Evolutionary conservation across 2,888 invertebrate genomes (phyloP).

Genomic region (Lucinisca nassula): DNA sequence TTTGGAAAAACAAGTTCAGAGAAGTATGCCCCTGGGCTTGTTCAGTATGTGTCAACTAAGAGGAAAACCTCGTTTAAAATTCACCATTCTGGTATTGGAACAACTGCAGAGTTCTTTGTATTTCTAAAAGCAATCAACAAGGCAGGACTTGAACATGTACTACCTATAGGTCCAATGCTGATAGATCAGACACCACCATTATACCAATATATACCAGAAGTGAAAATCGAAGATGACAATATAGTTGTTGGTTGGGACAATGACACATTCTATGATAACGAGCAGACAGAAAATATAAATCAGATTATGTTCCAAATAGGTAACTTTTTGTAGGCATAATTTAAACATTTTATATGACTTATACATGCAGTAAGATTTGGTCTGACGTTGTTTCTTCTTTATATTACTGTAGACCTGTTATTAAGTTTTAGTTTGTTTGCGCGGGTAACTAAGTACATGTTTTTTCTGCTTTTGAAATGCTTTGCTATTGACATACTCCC

Average conservation of each 20-base stretch:
- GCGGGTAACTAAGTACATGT: too few species aligned
- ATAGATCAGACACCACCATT: conserved; percentile 71
- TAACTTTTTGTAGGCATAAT: conserved; percentile 15
- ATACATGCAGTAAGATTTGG: not conserved
- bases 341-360: not conserved
- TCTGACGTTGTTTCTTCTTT: too few species aligned
- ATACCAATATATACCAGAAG: conserved; percentile 18
- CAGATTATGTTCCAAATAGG: conserved; percentile 52
- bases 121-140: conserved; percentile 66
- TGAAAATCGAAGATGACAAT: conserved; percentile 20
- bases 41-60: conserved; percentile 51
- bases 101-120: conserved; percentile 49
- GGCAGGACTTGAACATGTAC: conserved; percentile 52
- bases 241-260: conserved; percentile 60
- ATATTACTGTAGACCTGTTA: too few species aligned
- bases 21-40: conserved; percentile 38
- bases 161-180: conserved; percentile 63
- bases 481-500: too few species aligned
- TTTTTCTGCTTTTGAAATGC: too few species aligned
- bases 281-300: conserved; percentile 48
- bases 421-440: too few species aligned
- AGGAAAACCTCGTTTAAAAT: conserved; percentile 37
- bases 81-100: conserved; percentile 57
- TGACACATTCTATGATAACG: conserved; percentile 52
- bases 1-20: conserved; percentile 28